Base-by-base conservation (phyloP, 2,888 invertebrate species). In the Nudaria mundana region DNA sequence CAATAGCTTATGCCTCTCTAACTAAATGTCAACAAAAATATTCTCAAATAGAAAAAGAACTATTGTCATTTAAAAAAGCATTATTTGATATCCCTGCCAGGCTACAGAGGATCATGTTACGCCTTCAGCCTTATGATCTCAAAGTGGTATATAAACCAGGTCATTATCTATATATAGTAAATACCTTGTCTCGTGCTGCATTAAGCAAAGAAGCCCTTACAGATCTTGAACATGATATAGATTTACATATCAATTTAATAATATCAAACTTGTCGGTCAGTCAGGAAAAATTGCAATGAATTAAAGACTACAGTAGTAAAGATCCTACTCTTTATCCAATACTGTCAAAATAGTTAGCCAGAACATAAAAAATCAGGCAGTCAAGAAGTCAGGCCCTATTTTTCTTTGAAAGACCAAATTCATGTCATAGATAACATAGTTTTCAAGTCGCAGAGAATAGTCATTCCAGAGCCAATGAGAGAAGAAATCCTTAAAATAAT, bases 41-140 rank as follows among this genome's bases (percentile, higher is more conserved):
- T 24, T 49, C 45, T 33, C 53, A 55, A 23, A 54, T 63, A 4
- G 58, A 65, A 38, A 63, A 65, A 44, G 57, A 66, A 38, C 32
- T 61, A 11, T 29, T 63, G 5, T 54, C 55, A 10, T 39, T 42
- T 31, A 34, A 31, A 23, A 46, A 46, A 24, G 18, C 38, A 1
- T n/a, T 46, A 10, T 18, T 24, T 22, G 22, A 36, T 1, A 29
- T 36, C 1, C 46, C 46, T 5, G 18, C 26, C 3, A 32, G 46
- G 13, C 7, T 46, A 6, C 46, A 46, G 23, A 25, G 33, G 6
- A 39, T 46, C 25, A 42, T 36, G 38, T 7, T 46, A 5, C 10
- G 28, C 13, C 10, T 41, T 7, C 41, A 41, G 33, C 31, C 28
- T 10, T 45, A 37, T 20, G 36, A 37, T 14, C 11, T 40, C 10